phyloP scores from a whole-genome alignment of 2,888 invertebrate species.

The Drosophila mimica region DNA sequence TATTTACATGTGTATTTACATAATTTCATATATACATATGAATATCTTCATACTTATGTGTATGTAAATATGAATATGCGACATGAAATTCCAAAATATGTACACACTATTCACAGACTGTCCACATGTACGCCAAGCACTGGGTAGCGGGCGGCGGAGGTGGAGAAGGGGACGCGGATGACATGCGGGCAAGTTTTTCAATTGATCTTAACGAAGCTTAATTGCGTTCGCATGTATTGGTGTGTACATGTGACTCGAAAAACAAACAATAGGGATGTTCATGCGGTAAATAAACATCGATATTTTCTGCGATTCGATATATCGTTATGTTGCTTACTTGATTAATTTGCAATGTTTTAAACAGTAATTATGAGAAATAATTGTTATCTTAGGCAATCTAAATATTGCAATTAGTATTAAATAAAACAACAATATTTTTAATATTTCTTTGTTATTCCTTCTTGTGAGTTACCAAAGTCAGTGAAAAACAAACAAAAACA shows the following conservation, averaged over 20 bases:
- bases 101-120: constrained; percentile 51
- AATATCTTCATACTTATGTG: not conserved
- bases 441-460: no score
- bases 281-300: not conserved
- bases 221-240: constrained; percentile 81
- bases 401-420: not conserved
- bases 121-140: constrained; percentile 18
- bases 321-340: not conserved
- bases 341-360: not conserved
- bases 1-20: not conserved
- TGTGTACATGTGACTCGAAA: constrained; percentile 50
- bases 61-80: constrained; percentile 16
- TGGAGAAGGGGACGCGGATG: constrained; percentile 36
- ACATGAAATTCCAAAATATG: constrained; percentile 62
- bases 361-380: not conserved
- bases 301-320: not conserved
- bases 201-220: constrained; percentile 85
- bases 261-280: constrained; percentile 9
- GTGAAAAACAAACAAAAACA: no score
- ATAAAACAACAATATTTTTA: not conserved
- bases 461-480: no score
- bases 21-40: not conserved
- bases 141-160: constrained; percentile 3
- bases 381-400: not conserved
- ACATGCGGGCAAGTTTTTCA: constrained; percentile 84